Conservation (phyloP, 2,113 vertebrate species). For the Gymnarchus niloticus region DNA sequence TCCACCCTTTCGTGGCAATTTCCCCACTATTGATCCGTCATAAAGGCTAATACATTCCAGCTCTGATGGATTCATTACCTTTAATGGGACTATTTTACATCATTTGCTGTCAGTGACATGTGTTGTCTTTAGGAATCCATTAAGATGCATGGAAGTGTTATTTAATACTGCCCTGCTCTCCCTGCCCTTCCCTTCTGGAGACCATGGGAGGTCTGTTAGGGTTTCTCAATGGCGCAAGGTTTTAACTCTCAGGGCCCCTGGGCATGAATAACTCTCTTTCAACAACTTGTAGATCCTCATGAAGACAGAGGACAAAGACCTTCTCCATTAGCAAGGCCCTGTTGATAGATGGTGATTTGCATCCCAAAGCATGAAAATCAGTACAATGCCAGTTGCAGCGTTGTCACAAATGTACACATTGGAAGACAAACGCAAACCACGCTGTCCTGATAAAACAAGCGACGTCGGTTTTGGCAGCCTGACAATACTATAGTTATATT, state of each 20-base stretch:
- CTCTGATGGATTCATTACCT: slow-evolving; percentile 70
- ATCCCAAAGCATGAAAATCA: background rate
- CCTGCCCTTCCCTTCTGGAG: background rate
- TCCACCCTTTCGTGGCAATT: slow-evolving; percentile 39
- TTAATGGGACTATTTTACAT: slow-evolving; percentile 76
- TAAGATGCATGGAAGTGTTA: slow-evolving; percentile 60
- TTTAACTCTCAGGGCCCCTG: background rate
- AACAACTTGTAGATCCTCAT: slow-evolving; percentile 17
- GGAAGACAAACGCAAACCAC: background rate
- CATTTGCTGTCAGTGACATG: slow-evolving; percentile 66
- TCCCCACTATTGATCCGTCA: slow-evolving; percentile 57
- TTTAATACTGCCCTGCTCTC: slow-evolving; percentile 34
- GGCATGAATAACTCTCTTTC: background rate
- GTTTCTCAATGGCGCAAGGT: background rate
- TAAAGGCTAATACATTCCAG: slow-evolving; percentile 63
- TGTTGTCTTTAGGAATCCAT: slow-evolving; percentile 57
- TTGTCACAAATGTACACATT: background rate
- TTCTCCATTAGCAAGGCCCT: no score
- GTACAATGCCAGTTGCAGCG: background rate
- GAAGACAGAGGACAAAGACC: background rate
- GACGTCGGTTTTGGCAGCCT: background rate
- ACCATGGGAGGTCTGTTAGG: background rate
- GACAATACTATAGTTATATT: background rate
- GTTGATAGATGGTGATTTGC: background rate
- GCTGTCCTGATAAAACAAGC: no score